phyloP scores from a whole-genome alignment of 2,113 vertebrate species.

The Crotophaga sulcirostris region DNA sequence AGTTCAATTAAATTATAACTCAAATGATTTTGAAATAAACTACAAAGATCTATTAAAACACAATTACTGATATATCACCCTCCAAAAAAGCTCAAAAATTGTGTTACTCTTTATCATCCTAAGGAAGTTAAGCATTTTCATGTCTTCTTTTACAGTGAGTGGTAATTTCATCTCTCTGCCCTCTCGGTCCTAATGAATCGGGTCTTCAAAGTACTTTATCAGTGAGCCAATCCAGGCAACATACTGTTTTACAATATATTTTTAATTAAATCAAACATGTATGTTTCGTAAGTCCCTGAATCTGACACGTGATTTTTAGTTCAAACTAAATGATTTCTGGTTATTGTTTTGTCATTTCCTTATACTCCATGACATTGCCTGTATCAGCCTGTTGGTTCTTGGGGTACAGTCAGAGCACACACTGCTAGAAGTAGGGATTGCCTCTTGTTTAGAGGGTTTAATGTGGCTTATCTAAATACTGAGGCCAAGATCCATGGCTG shows the following conservation, averaged over 20 bases:
- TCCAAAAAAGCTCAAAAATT: background rate
- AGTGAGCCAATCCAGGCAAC: background rate
- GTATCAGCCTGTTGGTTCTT: background rate
- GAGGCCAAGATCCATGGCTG: background rate
- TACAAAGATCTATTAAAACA: background rate
- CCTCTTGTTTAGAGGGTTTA: background rate
- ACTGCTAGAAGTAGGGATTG: rapidly evolving
- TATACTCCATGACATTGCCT: background rate
- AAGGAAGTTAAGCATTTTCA: background rate
- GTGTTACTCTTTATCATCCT: background rate
- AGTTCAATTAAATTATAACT: background rate
- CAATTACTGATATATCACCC: background rate
- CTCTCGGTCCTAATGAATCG: background rate
- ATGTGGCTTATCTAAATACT: background rate
- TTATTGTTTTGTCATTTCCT: background rate
- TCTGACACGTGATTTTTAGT: background rate
- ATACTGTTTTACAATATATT: background rate
- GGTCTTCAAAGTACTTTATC: background rate
- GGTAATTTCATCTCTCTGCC: background rate
- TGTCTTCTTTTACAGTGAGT: background rate
- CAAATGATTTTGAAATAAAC: background rate
- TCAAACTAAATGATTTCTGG: background rate
- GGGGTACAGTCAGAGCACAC: background rate
- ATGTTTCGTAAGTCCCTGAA: background rate
- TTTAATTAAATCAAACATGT: background rate